phyloP scores from a whole-genome alignment of 30 jellyfish, hydroid and myxozoan species.

The Pelagia noctiluca region DNA sequence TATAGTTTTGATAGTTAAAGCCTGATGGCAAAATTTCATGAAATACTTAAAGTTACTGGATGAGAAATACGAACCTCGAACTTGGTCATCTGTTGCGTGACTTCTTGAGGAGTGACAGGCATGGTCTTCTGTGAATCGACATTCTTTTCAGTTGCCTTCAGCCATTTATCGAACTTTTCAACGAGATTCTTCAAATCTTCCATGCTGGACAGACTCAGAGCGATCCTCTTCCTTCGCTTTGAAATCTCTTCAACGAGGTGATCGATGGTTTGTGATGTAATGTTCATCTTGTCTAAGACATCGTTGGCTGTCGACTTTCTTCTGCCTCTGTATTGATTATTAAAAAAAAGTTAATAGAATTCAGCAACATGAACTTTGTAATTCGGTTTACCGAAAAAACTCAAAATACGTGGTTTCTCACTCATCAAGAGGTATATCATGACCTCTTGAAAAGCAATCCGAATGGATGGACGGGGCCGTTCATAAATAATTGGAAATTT shows the following conservation, averaged over 20 bases:
- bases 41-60: no score
- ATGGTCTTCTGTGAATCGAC: slow-evolving; percentile 75
- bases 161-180: slow-evolving; percentile 90
- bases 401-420: no score
- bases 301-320: slow-evolving; percentile 74
- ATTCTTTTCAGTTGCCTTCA: slow-evolving; percentile 74
- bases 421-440: no score
- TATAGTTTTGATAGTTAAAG: no score
- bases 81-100: slow-evolving; percentile 9
- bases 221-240: slow-evolving; percentile 54
- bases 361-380: no score
- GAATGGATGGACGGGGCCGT: no score
- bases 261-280: slow-evolving; percentile 47
- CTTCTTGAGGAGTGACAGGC: slow-evolving; percentile 74
- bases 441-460: no score
- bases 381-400: no score
- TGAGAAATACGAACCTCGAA: no score
- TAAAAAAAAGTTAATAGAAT: no score
- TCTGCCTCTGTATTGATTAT: slow-evolving; percentile 44
- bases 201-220: slow-evolving; percentile 47
- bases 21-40: no score
- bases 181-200: slow-evolving; percentile 73
- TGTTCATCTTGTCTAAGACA: slow-evolving; percentile 53
- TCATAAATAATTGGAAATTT: no score
- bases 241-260: slow-evolving; percentile 68